A percentile compares a stretch with the other conserved stretches of the same genome.
phyloP scores from a whole-genome alignment of 2,888 invertebrate genomes.

The Tetrapedia diversipes region DNA sequence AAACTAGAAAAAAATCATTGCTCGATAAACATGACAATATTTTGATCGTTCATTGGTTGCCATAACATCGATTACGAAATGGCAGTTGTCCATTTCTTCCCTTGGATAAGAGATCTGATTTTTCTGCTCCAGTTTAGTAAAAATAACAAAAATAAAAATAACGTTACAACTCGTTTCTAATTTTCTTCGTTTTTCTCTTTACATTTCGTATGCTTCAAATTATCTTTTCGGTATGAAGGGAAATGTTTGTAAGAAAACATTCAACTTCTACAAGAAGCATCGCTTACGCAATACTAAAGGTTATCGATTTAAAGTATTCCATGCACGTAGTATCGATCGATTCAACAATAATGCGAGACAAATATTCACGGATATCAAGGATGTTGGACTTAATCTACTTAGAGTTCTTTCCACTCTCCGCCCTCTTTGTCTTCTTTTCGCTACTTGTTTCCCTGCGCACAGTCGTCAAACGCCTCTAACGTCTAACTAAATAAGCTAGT shows the following conservation, averaged over 20 bases:
- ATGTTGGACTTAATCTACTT: neutral
- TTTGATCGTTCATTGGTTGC: no score
- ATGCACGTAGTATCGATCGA: neutral
- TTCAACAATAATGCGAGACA: neutral
- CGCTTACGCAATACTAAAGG: constrained; percentile 45
- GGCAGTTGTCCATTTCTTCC: no score
- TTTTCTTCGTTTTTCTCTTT: neutral
- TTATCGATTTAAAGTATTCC: constrained; percentile 62
- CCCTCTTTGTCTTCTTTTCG: neutral
- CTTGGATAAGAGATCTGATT: no score
- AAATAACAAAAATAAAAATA: neutral
- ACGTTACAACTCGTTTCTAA: neutral
- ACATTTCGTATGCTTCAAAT: no score
- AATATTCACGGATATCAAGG: neutral
- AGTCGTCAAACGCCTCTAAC: neutral
- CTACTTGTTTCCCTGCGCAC: no score
- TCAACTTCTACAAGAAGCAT: neutral
- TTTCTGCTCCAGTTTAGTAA: neutral
- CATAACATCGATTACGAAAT: neutral
- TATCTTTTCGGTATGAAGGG: no score
- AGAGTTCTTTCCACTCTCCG: neutral
- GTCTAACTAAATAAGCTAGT: constrained; percentile 31
- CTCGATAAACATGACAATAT: no score
- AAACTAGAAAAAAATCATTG: no score
- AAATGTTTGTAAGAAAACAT: neutral